Base-by-base conservation (phyloP, 1,140 invertebrate genomes). In the Pissodes strobi region DNA sequence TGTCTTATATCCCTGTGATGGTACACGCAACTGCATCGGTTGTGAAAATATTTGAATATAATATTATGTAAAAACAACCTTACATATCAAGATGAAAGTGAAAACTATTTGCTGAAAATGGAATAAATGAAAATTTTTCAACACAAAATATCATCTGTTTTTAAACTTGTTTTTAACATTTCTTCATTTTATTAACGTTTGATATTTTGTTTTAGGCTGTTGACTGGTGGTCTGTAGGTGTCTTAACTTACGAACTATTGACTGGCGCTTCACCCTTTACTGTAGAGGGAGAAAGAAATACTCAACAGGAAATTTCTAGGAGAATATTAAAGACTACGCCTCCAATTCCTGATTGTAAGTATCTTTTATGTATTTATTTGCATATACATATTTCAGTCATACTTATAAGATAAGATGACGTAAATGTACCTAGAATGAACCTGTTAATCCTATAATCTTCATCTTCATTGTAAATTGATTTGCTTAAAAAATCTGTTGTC, bases 161-260 rank as follows among this genome's bases (percentile, higher is more conserved):
- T 41, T 41, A 9, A 6, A 9, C n/a, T n/a, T n/a, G n/a, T n/a
- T n/a, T n/a, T n/a, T n/a, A n/a, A n/a, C n/a, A n/a, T 41, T 9
- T 41, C 15, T 41, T 48, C 13, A 21, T 2, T 45, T 30, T 45
- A 43, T 9, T 19, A 18, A 10, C 25, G 2, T 51, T 0, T 63
- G 1, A 43, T 67, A 34, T 30, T 74, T 73, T 58, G 48, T 81
- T 83, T 10, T 81, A 94, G 92, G 91, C 93, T 66, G 95, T 97
- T 1, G 95, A 98, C 81, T 98, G 95, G 95, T 98, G 95, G 95
- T 95, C 93, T 49, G 89, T 98, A 0, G 95, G 95, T n/a, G 95
- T 98, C 0, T 80, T 99, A 12, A 94, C 93, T 0, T 98, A 96
- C 82, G 96, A 99, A 81, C 84, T 99, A 6, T 79, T 99, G n/a